Evolutionary conservation across 2,113 vertebrate species (phyloP).

Genomic region (Addax nasomaculatus): DNA sequence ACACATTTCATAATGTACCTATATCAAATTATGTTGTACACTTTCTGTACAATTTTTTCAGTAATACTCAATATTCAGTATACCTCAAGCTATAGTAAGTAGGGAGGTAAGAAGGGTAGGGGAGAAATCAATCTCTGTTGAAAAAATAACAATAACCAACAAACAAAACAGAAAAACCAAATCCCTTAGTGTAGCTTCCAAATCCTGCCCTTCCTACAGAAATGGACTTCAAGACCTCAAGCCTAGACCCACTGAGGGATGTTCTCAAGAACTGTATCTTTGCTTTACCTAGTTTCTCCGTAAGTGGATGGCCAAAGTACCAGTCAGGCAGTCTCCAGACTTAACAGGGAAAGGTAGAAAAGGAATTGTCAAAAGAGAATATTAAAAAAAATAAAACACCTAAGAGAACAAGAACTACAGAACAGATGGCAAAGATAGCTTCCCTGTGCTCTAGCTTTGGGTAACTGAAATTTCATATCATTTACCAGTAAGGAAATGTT

Average conservation of each 20-base stretch:
- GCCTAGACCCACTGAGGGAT: not conserved
- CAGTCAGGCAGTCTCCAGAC: not conserved
- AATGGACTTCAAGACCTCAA: not conserved
- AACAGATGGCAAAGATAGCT: not conserved
- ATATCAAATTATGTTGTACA: not conserved
- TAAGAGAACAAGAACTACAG: not conserved
- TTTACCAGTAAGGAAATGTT: not conserved
- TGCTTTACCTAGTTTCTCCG: not conserved
- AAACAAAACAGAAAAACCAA: not conserved
- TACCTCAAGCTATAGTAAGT: not conserved
- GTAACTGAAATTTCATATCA: not conserved
- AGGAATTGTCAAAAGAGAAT: not conserved
- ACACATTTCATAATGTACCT: not conserved
- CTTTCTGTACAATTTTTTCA: not conserved
- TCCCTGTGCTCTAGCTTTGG: not conserved
- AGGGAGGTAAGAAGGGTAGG: not conserved
- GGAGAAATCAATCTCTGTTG: not conserved
- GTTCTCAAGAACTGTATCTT: not conserved
- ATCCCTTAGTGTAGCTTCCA: not conserved
- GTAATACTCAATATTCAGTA: not conserved
- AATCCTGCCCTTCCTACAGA: not conserved
- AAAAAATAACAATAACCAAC: not conserved
- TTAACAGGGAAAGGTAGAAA: not conserved
- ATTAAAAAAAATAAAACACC: not conserved
- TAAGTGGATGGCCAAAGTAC: not conserved